Percentiles rank a stretch among this genome's conserved stretches.
phyloP scores from a whole-genome alignment of 2,113 vertebrate species.

The Xenopus tropicalis region UCB_Xtro_10.0 CM004444.2:22179501-22180000 shows the following conservation, averaged over 20 bases:
- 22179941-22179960: too few relatives aligned
- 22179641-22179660: slow-evolving; percentile 97
- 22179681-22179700: slow-evolving; percentile 92
- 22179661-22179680: slow-evolving; percentile 97
- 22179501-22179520: slow-evolving; percentile 92
- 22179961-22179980: too few relatives aligned
- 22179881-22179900: background rate
- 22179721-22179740: slow-evolving; percentile 96
- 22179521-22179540: slow-evolving; percentile 97
- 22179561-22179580: slow-evolving; percentile 96
- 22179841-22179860: slow-evolving; percentile 97
- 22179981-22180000: too few relatives aligned
- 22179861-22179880: slow-evolving; percentile 72
- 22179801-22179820: slow-evolving; percentile 98
- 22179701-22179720: slow-evolving; percentile 97
- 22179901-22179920: too few relatives aligned
- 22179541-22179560: slow-evolving; percentile 95
- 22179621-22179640: slow-evolving; percentile 86
- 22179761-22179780: slow-evolving; percentile 98
- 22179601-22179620: slow-evolving; percentile 89
- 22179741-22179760: slow-evolving; percentile 91
- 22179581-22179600: slow-evolving; percentile 97
- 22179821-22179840: slow-evolving; percentile 97
- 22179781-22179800: slow-evolving; percentile 98
- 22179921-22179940: too few relatives aligned